Percentiles rank a stretch among this genome's conserved stretches.
Evolutionary conservation across 2,888 invertebrate species (phyloP).

Genomic region (Steinernema hermaphroditum): DNA sequence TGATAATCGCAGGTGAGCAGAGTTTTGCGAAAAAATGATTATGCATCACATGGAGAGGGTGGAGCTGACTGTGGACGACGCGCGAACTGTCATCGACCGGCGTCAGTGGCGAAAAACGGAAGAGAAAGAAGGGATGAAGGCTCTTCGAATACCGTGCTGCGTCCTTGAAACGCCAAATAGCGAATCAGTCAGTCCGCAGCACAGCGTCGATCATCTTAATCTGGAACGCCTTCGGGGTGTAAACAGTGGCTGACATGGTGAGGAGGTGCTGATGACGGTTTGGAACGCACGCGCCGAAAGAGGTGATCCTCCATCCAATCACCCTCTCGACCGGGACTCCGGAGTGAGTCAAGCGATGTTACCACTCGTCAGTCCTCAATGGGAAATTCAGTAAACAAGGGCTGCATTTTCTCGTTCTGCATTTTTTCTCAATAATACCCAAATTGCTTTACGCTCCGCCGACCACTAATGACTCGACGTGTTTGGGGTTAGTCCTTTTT

Average conservation of each 20-base stretch:
- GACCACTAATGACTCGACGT: neutral
- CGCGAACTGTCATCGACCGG: conserved; percentile 26
- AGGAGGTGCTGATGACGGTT: conserved; percentile 1
- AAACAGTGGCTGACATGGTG: conserved; percentile 2
- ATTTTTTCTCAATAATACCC: conserved; percentile 20
- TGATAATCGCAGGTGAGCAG: neutral
- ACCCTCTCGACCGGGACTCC: too few species aligned
- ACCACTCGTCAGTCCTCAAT: too few species aligned
- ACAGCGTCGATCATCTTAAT: neutral
- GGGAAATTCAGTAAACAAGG: neutral
- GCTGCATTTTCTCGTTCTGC: neutral
- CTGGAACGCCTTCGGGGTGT: conserved; percentile 23
- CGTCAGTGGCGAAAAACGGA: conserved; percentile 23
- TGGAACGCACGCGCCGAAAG: neutral
- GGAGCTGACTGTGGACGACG: conserved; percentile 15
- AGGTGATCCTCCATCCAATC: too few species aligned
- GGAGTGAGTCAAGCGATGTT: too few species aligned
- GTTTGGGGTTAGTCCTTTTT: neutral
- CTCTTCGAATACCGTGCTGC: conserved; percentile 27
- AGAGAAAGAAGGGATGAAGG: conserved; percentile 28
- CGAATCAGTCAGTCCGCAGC: conserved; percentile 27
- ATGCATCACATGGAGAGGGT: neutral
- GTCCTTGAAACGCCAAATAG: conserved; percentile 29
- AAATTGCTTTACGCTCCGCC: conserved; percentile 24
- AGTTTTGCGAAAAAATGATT: neutral